A percentile compares a stretch with the other conserved stretches of the same genome.
phyloP scores from a whole-genome alignment of 2,888 invertebrate genomes.

The Watsonalla binaria region DNA sequence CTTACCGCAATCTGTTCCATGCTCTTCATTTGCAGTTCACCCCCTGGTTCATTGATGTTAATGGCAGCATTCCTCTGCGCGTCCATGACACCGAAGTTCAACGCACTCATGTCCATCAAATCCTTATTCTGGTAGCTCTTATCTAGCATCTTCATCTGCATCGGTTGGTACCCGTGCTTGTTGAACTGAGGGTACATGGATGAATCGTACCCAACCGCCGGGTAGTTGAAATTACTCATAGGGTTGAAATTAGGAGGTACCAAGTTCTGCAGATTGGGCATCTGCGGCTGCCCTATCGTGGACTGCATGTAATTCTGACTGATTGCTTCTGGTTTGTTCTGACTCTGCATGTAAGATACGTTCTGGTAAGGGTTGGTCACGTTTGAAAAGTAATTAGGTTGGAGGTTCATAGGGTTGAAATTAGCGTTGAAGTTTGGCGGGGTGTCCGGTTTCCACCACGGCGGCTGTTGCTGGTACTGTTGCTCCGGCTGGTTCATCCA shows the following conservation, averaged over 20 bases:
- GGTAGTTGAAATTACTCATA: constrained; percentile 52
- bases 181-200: constrained; percentile 66
- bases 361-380: constrained; percentile 47
- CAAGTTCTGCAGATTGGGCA: constrained; percentile 50
- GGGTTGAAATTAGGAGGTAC: constrained; percentile 59
- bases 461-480: constrained; percentile 29
- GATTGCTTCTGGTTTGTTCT: constrained; percentile 35
- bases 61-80: constrained; percentile 41
- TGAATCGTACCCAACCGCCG: constrained; percentile 54
- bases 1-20: constrained; percentile 48
- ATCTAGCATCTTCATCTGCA: constrained; percentile 43
- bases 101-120: constrained; percentile 34
- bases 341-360: constrained; percentile 29
- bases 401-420: constrained; percentile 35
- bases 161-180: constrained; percentile 47
- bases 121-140: constrained; percentile 47
- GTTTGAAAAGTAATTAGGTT: constrained; percentile 49
- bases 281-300: constrained; percentile 51
- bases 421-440: constrained; percentile 39
- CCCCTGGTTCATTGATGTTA: constrained; percentile 38
- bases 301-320: constrained; percentile 41
- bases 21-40: constrained; percentile 29
- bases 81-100: constrained; percentile 42
- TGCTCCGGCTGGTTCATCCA: constrained; percentile 30
- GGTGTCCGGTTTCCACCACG: constrained; percentile 63